These are phyloP conservation scores for Neoseiulus cucumeris DNA, from an alignment of 1,140 invertebrate genomes.

Conservation along the genomic window DNA sequence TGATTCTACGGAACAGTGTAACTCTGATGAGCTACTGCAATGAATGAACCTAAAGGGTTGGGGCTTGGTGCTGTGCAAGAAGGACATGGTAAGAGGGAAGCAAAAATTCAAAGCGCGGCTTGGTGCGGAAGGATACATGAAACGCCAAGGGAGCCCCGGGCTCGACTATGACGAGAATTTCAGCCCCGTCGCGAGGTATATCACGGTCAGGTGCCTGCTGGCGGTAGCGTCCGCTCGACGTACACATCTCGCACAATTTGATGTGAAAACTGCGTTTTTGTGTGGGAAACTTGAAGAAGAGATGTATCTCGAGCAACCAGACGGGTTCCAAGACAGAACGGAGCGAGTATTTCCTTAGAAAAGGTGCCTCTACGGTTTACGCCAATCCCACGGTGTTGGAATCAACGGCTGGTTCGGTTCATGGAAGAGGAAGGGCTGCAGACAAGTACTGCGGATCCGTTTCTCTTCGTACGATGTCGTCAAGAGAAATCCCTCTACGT, in stretches of 20 bases:
- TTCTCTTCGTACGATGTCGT: not conserved
- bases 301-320: constrained; percentile 12
- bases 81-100: not conserved
- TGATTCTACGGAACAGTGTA: no score
- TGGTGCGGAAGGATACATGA: constrained; percentile 26
- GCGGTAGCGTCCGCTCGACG: not conserved
- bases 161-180: constrained; percentile 16
- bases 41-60: no score
- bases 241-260: no score
- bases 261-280: no score
- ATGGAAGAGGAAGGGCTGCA: not conserved
- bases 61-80: constrained; percentile 7
- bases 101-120: constrained; percentile 22
- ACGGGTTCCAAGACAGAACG: not conserved
- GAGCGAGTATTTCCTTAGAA: not conserved
- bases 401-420: constrained; percentile 15
- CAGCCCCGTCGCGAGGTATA: constrained; percentile 8
- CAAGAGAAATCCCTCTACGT: not conserved
- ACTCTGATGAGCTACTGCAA: no score
- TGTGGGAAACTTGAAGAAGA: constrained; percentile 14
- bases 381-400: constrained; percentile 22
- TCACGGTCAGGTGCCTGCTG: not conserved
- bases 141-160: constrained; percentile 20
- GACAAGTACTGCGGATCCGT: not conserved
- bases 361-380: constrained; percentile 24